Base-by-base conservation (phyloP, 2,113 vertebrate species). In the Mesoclemmys tuberculata region DNA sequence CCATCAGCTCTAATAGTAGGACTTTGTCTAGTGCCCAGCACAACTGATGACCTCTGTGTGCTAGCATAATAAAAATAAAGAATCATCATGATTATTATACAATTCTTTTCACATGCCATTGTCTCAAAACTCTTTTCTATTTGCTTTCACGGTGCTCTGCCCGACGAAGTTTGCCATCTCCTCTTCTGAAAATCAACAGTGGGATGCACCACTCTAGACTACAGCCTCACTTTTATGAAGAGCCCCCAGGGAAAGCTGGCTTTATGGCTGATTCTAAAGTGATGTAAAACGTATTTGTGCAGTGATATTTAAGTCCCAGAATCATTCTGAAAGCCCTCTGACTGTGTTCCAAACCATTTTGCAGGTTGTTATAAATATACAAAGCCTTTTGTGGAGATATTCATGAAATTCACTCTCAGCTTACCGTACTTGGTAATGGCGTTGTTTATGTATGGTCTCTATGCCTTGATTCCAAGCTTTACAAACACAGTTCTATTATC, bases 381-480 rank as follows among this genome's bases (percentile, higher is more conserved):
- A 93, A 80, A 93, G 94, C 96, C 93, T 91, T 97, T 96, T 93
- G 89, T 80, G 74, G 90, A 94, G 94, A 91, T 97, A 96, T 96
- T 96, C 96, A 97, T 96, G 96, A 96, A 97, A 95, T 95, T 95
- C 97, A 91, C 92, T 94, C 96, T 92, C 91, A 51, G 80, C 93
- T 96, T 94, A 54, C 91, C 82, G 84, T 52, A 93, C 84, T 90
- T 97, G 96, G 92, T 95, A 96, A 97, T 95, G 97, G 95, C 94
- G 93, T 89, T 95, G 95, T 96, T 97, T 96, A 97, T 96, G 94
- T 82, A 95, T 92, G 94, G 96, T 91, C 94, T 94, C 94, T 91
- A 41, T 94, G 90, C 92, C 90, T 96, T 92, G 78, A 94, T 93
- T 93, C 90, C 96, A 92, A 89, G 91, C 95, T 96, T 93, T 95